Conservation (phyloP, 2,888 invertebrate species). For the Pegoplata infirma region DNA sequence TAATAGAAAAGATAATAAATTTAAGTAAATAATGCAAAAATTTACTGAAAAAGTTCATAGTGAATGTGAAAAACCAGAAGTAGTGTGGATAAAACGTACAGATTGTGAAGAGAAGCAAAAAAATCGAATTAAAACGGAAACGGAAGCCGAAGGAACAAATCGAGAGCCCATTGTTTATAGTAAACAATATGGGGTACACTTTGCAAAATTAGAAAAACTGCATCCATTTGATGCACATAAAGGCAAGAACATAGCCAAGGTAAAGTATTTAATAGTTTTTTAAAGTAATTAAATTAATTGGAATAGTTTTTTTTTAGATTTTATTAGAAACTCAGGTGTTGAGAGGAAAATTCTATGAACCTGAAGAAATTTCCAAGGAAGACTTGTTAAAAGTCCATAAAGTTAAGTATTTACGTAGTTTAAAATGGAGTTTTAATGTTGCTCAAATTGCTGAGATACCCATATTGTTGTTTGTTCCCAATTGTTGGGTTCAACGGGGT, state of each 20-base stretch:
- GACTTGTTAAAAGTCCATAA: conserved; percentile 89
- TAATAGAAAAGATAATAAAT: background rate
- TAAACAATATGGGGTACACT: conserved; percentile 87
- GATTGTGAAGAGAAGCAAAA: conserved; percentile 15
- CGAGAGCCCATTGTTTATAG: conserved; percentile 87
- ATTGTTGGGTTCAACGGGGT: conserved; percentile 85
- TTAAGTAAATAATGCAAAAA: conserved; percentile 65
- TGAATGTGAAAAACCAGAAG: conserved; percentile 63
- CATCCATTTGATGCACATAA: conserved; percentile 94
- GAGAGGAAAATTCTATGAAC: conserved; percentile 82
- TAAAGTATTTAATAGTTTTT: conserved; percentile 68
- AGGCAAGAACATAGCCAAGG: conserved; percentile 88
- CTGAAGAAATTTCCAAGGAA: conserved; percentile 84
- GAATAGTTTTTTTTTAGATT: conserved; percentile 75
- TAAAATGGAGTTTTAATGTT: conserved; percentile 90
- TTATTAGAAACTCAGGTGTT: conserved; percentile 82
- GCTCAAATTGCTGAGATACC: conserved; percentile 90
- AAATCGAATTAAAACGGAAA: conserved; percentile 27
- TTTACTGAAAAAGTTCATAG: conserved; percentile 66
- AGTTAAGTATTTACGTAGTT: conserved; percentile 84
- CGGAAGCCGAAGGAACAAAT: conserved; percentile 19
- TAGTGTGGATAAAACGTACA: conserved; percentile 66
- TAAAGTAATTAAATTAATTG: background rate
- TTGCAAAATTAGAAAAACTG: conserved; percentile 88
- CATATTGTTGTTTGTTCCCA: conserved; percentile 86